Evolutionary conservation across 2,113 vertebrate genomes (phyloP).

Genomic region (Emydocephalus ijimae): DNA sequence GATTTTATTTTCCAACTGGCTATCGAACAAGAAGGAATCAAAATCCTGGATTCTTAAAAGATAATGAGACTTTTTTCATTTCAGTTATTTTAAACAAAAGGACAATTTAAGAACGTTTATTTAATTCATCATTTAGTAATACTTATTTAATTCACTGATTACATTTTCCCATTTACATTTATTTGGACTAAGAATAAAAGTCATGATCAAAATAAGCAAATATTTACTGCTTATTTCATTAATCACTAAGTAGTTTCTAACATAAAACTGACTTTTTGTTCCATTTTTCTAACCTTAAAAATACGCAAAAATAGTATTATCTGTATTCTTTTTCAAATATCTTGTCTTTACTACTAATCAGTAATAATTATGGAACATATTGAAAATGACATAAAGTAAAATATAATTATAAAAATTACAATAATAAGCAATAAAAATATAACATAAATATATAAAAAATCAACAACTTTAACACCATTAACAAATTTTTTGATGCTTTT

Average conservation of each 20-base stretch:
- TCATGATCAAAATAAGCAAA: background rate
- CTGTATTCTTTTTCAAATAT: slow-evolving; percentile 14
- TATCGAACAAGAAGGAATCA: background rate
- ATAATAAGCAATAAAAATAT: too few species aligned
- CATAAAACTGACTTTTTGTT: background rate
- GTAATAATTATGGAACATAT: too few species aligned
- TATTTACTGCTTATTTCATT: background rate
- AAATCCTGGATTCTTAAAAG: background rate
- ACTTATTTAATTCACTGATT: background rate
- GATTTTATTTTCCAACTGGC: background rate
- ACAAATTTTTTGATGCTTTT: too few species aligned
- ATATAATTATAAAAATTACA: too few species aligned
- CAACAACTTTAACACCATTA: too few species aligned
- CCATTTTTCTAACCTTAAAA: background rate
- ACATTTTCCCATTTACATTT: background rate
- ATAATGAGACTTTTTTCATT: background rate
- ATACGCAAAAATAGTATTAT: background rate
- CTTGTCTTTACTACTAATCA: too few species aligned
- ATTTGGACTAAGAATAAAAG: background rate
- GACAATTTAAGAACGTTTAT: background rate
- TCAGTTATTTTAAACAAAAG: background rate
- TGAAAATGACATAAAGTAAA: too few species aligned
- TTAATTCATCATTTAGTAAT: background rate
- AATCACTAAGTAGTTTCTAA: background rate
- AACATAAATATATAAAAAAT: too few species aligned